Evolutionary conservation across 2,797 vertebrate genomes (phyloP).

Genomic region (Sternarchorhynchus goeldii): DNA sequence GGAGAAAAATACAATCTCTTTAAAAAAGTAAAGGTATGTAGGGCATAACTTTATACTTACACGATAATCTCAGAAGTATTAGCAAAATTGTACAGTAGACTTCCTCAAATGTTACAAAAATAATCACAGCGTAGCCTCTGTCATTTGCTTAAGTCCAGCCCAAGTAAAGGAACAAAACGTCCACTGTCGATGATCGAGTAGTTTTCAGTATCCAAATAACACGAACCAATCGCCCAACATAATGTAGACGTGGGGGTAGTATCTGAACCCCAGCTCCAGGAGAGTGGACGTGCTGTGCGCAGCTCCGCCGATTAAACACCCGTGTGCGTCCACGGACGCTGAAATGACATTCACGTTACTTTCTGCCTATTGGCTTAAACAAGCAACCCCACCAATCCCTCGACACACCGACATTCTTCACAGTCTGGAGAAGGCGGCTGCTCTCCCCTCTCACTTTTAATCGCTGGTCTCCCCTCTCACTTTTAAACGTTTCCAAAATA

Average conservation of each 20-base stretch:
- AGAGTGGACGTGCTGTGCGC: slow-evolving; percentile 60
- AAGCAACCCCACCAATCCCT: slow-evolving; percentile 57
- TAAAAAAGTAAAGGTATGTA: neutral
- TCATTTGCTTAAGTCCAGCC: slow-evolving; percentile 38
- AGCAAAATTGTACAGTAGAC: neutral
- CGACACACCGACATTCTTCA: slow-evolving; percentile 42
- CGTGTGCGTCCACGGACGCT: slow-evolving; percentile 54
- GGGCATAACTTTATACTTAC: slow-evolving; percentile 35
- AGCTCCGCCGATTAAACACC: slow-evolving; percentile 70
- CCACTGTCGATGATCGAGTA: slow-evolving; percentile 14
- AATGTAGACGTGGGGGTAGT: slow-evolving; percentile 32
- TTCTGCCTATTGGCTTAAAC: slow-evolving; percentile 74
- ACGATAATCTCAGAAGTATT: neutral
- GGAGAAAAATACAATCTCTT: neutral
- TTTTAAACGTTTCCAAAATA: slow-evolving; percentile 16
- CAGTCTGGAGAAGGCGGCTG: slow-evolving; percentile 57
- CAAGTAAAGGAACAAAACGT: slow-evolving; percentile 17
- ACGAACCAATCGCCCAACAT: slow-evolving; percentile 28
- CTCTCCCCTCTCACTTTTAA: slow-evolving; percentile 38
- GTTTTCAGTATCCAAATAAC: slow-evolving; percentile 46
- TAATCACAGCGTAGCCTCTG: slow-evolving; percentile 41
- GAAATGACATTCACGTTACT: slow-evolving; percentile 67
- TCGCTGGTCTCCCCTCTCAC: neutral
- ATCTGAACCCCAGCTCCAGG: slow-evolving; percentile 46
- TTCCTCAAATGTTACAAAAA: slow-evolving; percentile 33